phyloP scores from a whole-genome alignment of 2,113 vertebrate genomes.

The Hepsetus odoe region DNA sequence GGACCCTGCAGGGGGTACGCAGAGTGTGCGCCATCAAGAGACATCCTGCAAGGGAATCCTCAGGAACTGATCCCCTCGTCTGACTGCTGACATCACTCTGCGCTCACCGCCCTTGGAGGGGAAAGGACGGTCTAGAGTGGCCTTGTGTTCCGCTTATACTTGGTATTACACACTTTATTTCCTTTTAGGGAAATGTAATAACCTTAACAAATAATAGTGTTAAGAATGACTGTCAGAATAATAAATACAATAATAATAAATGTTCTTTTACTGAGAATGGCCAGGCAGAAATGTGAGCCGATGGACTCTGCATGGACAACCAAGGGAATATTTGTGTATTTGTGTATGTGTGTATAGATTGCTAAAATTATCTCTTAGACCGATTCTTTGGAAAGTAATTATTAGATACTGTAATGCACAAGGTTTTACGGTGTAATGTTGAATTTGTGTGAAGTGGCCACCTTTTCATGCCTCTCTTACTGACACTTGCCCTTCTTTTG shows the following conservation, averaged over 20 bases:
- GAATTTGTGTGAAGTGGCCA: constrained; percentile 19
- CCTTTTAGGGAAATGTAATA: constrained; percentile 69
- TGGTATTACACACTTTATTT: constrained; percentile 68
- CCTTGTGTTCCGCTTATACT: constrained; percentile 68
- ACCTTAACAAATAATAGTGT: constrained; percentile 60
- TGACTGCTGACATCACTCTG: constrained; percentile 22
- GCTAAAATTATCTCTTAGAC: constrained; percentile 65
- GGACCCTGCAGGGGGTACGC: constrained; percentile 56
- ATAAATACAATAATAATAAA: constrained; percentile 71
- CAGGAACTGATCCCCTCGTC: constrained; percentile 62
- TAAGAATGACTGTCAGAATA: constrained; percentile 59
- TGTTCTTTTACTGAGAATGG: constrained; percentile 52
- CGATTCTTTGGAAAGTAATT: constrained; percentile 62
- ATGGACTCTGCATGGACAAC: constrained; percentile 60
- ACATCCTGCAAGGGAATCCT: constrained; percentile 62
- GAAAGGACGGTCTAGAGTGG: constrained; percentile 38
- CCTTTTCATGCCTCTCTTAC: constrained; percentile 23
- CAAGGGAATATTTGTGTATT: constrained; percentile 73
- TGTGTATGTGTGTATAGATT: constrained; percentile 71
- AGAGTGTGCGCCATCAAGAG: constrained; percentile 58
- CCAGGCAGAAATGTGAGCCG: constrained; percentile 57
- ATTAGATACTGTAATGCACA: constrained; percentile 75
- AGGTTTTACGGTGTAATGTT: constrained; percentile 70
- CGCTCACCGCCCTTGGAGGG: constrained; percentile 8
- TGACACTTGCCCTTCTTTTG: constrained; percentile 18